These are phyloP conservation scores for Encarsia formosa DNA, from an alignment of 2,888 invertebrate genomes.

Conservation along the genomic window DNA sequence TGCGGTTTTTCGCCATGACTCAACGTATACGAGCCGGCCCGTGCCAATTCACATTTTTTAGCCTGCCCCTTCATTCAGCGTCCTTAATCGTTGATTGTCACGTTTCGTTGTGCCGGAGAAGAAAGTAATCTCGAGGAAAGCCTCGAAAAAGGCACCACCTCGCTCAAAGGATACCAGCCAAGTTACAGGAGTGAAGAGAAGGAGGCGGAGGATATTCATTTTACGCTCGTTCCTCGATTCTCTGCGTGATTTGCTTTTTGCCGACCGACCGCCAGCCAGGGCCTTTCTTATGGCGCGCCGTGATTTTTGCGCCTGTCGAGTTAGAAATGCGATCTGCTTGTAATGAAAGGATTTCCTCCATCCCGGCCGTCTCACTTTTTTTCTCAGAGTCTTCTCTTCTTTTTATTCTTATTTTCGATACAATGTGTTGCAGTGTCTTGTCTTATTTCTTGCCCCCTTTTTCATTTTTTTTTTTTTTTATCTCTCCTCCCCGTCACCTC, in stretches of 20 bases:
- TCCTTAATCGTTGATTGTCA: slow-evolving; percentile 22
- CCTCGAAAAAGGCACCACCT: slow-evolving; percentile 19
- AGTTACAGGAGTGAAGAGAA: slow-evolving; percentile 18
- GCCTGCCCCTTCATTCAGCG: neutral
- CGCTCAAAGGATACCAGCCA: neutral
- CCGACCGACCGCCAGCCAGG: neutral
- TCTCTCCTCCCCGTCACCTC: too few relatives aligned
- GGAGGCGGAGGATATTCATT: slow-evolving; percentile 19
- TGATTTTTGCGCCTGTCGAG: slow-evolving; percentile 21
- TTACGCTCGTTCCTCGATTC: slow-evolving; percentile 26
- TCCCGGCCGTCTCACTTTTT: neutral
- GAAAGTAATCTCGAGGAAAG: slow-evolving; percentile 19
- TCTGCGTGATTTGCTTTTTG: slow-evolving; percentile 20
- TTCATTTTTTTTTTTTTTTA: too few relatives aligned
- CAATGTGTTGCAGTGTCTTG: too few relatives aligned
- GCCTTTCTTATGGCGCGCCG: slow-evolving; percentile 10
- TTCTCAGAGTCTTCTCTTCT: neutral
- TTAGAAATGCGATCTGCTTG: slow-evolving; percentile 24
- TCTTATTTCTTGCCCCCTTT: too few relatives aligned
- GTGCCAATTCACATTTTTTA: neutral
- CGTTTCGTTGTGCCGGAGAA: slow-evolving; percentile 19
- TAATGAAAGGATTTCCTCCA: slow-evolving; percentile 12
- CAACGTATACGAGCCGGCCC: slow-evolving; percentile 2
- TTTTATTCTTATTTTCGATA: neutral
- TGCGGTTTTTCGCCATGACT: slow-evolving; percentile 12